Evolutionary conservation across 2,888 invertebrate genomes (phyloP), one percentile per base, ranked within the genome.

Genomic region (Lasioglossum villosulum): DNA sequence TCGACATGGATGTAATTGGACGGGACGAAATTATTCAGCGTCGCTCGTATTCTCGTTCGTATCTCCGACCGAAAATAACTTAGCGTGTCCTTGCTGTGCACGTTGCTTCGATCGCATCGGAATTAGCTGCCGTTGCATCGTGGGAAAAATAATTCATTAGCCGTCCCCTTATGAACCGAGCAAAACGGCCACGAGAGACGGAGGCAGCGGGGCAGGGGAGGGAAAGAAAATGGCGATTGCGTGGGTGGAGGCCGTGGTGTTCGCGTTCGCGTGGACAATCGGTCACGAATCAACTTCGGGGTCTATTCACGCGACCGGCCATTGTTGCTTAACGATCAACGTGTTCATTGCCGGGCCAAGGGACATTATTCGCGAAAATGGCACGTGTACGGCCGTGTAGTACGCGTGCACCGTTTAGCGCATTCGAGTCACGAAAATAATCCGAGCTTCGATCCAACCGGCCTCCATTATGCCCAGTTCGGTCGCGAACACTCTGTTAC

Each of bases 141-240:
- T 68, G 78, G 66, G 37, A 66, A 74, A 78, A 83, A 71, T 83
- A 71, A 83, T 83, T 83, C 78, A 83, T 79, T 73, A 79, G 75
- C 27, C 42, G 27, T 59, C 42, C 78, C 30, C 37, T 70, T 71
- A 75, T 63, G 75, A 59, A 79, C 68, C 27, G 59, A 14, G 59
- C 59, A 16, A 27, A 63, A 27, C 27, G 5, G 59, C 27, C 4
- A 6, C 14, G 16, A 6, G 59, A 6, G 59, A 1, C n/a, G 10
- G 27, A 0, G 48, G 48, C 8, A 1, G 0, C 6, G 48, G 48
- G 6, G 6, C 5, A 8, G 48, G 14, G 27, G n/a, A 4, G 59
- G 27, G 27, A 16, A n/a, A 27, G 59, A 63, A 27, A 63, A 63
- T 30, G 59, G 52, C 52, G 52, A 52, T 23, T 23, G 8, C 23